These are phyloP conservation scores for Acanthosepion esculentum DNA, from an alignment of 2,888 invertebrate species.

Conservation along the genomic window DNA sequence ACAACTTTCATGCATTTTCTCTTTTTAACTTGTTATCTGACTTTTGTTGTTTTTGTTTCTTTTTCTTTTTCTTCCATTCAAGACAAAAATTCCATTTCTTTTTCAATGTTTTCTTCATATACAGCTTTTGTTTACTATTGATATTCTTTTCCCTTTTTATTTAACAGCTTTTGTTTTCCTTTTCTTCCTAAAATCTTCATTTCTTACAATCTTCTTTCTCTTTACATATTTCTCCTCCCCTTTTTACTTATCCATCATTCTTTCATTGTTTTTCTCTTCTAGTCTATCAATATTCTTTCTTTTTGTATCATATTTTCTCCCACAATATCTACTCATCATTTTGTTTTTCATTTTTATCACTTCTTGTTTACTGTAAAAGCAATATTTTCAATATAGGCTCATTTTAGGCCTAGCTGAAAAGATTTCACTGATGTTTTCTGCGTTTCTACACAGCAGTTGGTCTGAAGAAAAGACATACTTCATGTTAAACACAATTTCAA, in stretches of 20 bases:
- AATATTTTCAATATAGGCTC: constrained; percentile 18
- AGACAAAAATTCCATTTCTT: too few species aligned
- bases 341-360: neutral
- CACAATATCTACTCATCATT: neutral
- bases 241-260: neutral
- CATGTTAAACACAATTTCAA: neutral
- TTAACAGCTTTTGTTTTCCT: neutral
- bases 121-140: too few species aligned
- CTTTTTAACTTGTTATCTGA: neutral
- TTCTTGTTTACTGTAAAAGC: neutral
- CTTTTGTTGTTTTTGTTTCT: neutral
- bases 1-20: neutral
- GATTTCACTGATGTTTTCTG: neutral
- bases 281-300: neutral
- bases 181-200: neutral
- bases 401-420: neutral
- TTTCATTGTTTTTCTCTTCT: neutral
- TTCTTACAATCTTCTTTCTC: neutral
- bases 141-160: too few species aligned
- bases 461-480: neutral
- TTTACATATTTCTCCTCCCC: neutral
- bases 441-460: neutral
- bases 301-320: neutral
- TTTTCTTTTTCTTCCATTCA: too few species aligned
- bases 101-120: too few species aligned